Evolutionary conservation across 2,888 invertebrate species (phyloP).

Genomic region (Dioctria rufipes): DNA sequence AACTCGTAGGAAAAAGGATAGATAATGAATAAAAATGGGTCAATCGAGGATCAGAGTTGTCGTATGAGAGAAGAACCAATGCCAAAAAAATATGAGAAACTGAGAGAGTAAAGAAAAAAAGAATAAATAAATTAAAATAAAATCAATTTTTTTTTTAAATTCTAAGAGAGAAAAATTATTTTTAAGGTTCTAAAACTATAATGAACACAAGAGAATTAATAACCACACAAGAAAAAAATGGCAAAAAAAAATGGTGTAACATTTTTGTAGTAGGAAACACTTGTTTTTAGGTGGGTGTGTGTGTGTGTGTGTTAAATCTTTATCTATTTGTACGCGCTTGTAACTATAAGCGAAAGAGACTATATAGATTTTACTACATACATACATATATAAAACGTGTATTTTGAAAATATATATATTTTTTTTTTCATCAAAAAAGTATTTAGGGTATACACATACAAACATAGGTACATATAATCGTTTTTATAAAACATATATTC

Average conservation of each 20-base stretch:
- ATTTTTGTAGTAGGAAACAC: background rate
- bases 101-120: background rate
- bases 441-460: no score
- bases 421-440: background rate
- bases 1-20: no score
- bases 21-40: no score
- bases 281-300: background rate
- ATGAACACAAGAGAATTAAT: background rate
- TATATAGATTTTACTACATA: background rate
- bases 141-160: background rate
- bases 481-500: constrained; percentile 43
- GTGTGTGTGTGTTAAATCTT: no score
- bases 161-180: background rate
- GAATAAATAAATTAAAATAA: background rate
- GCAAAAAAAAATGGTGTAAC: background rate
- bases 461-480: constrained; percentile 30
- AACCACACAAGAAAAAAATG: background rate
- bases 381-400: background rate
- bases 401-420: constrained; percentile 9
- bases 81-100: background rate
- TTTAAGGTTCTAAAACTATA: background rate
- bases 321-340: no score
- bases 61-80: background rate
- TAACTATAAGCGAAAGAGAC: no score
- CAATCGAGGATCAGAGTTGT: no score